Evolutionary conservation across 2,113 vertebrate species (phyloP), one percentile per base, ranked within the genome.

Genomic region (Sebastes fasciatus): DNA sequence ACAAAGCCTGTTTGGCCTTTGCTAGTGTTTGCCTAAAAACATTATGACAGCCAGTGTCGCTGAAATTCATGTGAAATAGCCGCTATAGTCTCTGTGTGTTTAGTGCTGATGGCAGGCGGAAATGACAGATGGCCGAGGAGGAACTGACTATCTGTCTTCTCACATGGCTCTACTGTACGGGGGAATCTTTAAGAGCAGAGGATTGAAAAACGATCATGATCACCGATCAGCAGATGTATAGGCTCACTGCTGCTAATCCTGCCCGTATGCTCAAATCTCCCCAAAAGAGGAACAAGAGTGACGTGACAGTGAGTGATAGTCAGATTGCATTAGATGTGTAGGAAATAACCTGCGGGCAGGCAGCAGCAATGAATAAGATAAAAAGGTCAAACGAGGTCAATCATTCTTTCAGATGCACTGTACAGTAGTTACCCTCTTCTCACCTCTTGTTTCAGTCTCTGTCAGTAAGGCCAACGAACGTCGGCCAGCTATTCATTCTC

Each of bases 81-180:
- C 65, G 63, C 54, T 21, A 8, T 17, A 58, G 45, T 57, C 17
- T 1, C 54, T 26, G 9, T n/a, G 48, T 69, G 45, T 82, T 66
- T 1, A 4, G 43, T 8, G 75, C 65, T 61, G 74, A 73, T 43
- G 23, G 58, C 48, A 76, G 72, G n/a, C 4, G 52, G 52, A 73
- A 76, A 79, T 79, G 69, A 82, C 86, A 90, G 88, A 86, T 86
- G 85, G 81, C 1, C 1, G 17, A 77, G 83, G 23, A 83, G 49
- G 67, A 75, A 46, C 54, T 64, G 76, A 14, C 61, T 19, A 74
- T 79, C 70, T 55, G 10, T 84, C 74, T 63, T 79, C 63, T 72
- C 12, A 3, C 52, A 23, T 40, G 74, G 66, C 43, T 86, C 76
- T 71, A 76, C 55, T 23, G 74, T 69, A 66, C 1, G 2, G 40